phyloP scores from a whole-genome alignment of 2,113 vertebrate species.

The Gymnocephalus cernua region DNA sequence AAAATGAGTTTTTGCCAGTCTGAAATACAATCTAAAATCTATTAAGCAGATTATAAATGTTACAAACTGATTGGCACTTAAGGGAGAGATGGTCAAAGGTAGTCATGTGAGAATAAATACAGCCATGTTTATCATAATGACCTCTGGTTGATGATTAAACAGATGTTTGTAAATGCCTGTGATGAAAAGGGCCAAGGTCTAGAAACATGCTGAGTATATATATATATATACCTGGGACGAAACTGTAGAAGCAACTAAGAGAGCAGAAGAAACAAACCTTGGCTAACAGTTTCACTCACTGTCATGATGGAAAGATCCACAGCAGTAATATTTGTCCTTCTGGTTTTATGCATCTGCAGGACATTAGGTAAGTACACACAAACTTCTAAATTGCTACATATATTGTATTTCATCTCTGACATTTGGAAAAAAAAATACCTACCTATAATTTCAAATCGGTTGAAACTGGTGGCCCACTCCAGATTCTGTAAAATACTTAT shows the following conservation, averaged over 20 bases:
- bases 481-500: not conserved
- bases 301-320: constrained; percentile 44
- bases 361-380: constrained; percentile 52
- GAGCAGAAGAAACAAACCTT: too few relatives aligned
- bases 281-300: not conserved
- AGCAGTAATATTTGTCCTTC: constrained; percentile 32
- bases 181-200: constrained; percentile 58
- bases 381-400: not conserved
- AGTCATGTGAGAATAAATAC: not conserved
- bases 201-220: constrained; percentile 15
- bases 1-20: not conserved
- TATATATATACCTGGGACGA: not conserved
- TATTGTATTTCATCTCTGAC: not conserved
- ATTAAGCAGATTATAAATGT: not conserved
- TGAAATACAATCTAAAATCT: not conserved
- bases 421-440: not conserved
- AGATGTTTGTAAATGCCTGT: constrained; percentile 10
- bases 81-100: not conserved
- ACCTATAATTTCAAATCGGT: too few relatives aligned
- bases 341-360: constrained; percentile 52
- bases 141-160: constrained; percentile 61
- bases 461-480: not conserved
- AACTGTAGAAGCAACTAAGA: constrained; percentile 30
- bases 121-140: constrained; percentile 2
- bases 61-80: not conserved